These are phyloP conservation scores for Harlomillsia oculata DNA, from an alignment of 1,140 invertebrate genomes.

Conservation along the genomic window DNA sequence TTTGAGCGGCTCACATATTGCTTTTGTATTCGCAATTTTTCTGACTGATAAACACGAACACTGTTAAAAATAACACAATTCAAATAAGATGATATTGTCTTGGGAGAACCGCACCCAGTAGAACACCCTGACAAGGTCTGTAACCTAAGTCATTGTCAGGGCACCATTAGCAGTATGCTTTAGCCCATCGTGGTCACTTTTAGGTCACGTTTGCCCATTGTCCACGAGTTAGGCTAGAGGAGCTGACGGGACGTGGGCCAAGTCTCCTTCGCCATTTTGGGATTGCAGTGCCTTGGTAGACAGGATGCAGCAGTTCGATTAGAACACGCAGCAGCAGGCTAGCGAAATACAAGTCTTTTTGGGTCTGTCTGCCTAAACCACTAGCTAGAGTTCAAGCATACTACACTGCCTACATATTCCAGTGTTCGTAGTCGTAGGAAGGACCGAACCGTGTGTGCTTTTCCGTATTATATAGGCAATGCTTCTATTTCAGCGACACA, in stretches of 20 bases:
- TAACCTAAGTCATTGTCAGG: neutral
- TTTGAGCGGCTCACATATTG: too few relatives aligned
- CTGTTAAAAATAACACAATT: too few relatives aligned
- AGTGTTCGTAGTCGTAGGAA: too few relatives aligned
- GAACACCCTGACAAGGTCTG: slow-evolving; percentile 13
- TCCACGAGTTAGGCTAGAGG: slow-evolving; percentile 10
- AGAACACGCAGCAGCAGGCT: slow-evolving; percentile 10
- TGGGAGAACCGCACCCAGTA: slow-evolving; percentile 23
- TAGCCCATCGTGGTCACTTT: slow-evolving; percentile 23
- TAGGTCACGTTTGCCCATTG: slow-evolving; percentile 20
- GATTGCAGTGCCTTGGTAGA: slow-evolving; percentile 34
- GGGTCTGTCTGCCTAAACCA: neutral
- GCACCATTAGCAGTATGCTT: slow-evolving; percentile 2
- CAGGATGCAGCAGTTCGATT: slow-evolving; percentile 35
- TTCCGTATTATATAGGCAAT: too few relatives aligned
- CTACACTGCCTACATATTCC: too few relatives aligned
- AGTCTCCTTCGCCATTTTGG: slow-evolving; percentile 35
- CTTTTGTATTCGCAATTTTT: too few relatives aligned
- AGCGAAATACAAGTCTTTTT: neutral
- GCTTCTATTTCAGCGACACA: too few relatives aligned
- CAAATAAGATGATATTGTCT: too few relatives aligned
- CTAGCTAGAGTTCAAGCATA: neutral
- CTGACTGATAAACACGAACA: too few relatives aligned
- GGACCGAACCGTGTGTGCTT: too few relatives aligned
- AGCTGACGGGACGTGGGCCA: slow-evolving; percentile 28